These are phyloP conservation scores for Kobus ellipsiprymnus DNA, from an alignment of 2,113 vertebrate species.

Conservation along the genomic window DNA sequence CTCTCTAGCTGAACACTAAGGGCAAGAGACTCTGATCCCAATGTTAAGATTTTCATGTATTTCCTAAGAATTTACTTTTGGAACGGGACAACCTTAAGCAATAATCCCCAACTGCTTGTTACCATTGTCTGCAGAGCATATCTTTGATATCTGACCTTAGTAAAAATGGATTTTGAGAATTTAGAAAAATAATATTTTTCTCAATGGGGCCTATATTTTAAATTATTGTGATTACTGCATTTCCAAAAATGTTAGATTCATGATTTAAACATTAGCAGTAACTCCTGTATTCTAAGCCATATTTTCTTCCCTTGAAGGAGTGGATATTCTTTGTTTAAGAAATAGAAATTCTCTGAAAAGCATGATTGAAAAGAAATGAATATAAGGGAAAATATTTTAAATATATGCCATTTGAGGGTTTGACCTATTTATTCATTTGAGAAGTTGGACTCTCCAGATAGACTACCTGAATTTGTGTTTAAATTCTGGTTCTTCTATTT, in stretches of 20 bases:
- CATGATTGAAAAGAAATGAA: not conserved
- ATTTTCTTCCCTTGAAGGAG: not conserved
- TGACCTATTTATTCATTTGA: not conserved
- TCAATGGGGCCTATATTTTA: not conserved
- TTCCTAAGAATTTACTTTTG: not conserved
- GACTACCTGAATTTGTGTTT: not conserved
- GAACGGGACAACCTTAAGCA: not conserved
- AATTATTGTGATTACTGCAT: not conserved
- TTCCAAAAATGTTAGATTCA: not conserved
- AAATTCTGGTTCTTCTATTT: not conserved
- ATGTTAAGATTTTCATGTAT: not conserved
- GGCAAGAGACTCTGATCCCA: fast-evolving
- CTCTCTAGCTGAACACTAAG: not conserved
- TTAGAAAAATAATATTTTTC: not conserved
- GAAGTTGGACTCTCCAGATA: not conserved
- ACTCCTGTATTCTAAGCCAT: not conserved
- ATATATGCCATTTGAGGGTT: not conserved
- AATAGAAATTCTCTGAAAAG: not conserved
- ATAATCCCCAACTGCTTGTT: not conserved
- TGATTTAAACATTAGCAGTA: not conserved
- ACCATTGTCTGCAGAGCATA: not conserved
- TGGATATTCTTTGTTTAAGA: not conserved
- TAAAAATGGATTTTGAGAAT: not conserved
- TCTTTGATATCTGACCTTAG: not conserved
- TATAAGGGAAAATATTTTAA: not conserved